phyloP scores from a whole-genome alignment of 2,113 vertebrate species.

The Nycticebus coucang region DNA sequence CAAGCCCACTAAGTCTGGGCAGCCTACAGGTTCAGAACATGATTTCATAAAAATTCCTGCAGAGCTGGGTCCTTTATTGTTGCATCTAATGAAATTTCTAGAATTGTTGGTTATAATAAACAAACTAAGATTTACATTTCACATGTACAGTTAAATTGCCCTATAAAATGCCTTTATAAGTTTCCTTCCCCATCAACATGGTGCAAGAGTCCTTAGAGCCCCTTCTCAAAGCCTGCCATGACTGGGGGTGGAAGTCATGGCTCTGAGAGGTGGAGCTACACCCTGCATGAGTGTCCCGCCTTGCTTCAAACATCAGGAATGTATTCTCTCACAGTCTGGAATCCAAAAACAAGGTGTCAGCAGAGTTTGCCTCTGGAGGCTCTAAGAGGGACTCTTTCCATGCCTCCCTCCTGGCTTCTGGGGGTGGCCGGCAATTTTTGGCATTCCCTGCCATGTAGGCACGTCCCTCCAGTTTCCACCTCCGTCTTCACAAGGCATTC shows the following conservation, averaged over 20 bases:
- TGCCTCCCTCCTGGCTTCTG: not conserved
- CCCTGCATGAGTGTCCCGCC: not conserved
- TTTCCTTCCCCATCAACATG: not conserved
- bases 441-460: not conserved
- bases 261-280: not conserved
- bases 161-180: not conserved
- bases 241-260: not conserved
- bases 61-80: not conserved
- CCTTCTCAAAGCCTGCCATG: not conserved
- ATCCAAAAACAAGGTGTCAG: not conserved
- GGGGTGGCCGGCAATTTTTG: not conserved
- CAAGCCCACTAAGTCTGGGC: not conserved
- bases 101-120: not conserved
- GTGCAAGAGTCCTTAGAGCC: not conserved
- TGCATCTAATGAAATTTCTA: not conserved
- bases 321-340: not conserved
- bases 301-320: not conserved
- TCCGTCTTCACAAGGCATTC: not conserved
- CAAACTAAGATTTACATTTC: not conserved
- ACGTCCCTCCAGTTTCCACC: not conserved
- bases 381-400: not conserved
- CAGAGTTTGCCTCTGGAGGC: not conserved
- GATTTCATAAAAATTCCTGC: not conserved
- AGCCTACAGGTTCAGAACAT: not conserved
- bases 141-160: not conserved